These are phyloP conservation scores for Apistogramma diplotaenia DNA, from an alignment of 2,113 vertebrate species.

Conservation along the genomic window DNA sequence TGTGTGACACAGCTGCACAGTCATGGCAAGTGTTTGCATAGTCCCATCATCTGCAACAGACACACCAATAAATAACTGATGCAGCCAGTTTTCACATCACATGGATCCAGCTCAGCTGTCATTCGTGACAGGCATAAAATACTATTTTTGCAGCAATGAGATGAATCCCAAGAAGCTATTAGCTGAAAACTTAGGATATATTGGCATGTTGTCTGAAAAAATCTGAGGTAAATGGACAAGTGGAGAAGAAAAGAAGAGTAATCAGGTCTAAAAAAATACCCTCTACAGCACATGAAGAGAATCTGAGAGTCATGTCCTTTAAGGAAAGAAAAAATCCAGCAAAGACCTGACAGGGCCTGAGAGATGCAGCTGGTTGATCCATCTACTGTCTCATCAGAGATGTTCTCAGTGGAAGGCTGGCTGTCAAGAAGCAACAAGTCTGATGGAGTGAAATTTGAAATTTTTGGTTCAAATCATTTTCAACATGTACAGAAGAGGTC, in stretches of 20 bases:
- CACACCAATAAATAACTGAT: fast-evolving
- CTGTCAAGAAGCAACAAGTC: too few species aligned
- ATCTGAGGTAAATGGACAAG: background rate
- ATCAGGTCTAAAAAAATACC: too few species aligned
- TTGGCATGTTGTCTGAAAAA: background rate
- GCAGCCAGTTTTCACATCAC: background rate
- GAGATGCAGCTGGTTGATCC: too few species aligned
- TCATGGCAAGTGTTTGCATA: background rate
- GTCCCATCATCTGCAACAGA: background rate
- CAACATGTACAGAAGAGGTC: too few species aligned
- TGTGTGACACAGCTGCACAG: background rate
- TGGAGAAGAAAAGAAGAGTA: background rate
- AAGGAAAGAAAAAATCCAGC: too few species aligned
- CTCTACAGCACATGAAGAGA: too few species aligned
- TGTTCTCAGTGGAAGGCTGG: too few species aligned
- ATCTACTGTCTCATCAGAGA: too few species aligned
- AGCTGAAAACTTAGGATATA: background rate
- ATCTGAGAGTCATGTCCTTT: too few species aligned
- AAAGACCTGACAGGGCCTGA: too few species aligned
- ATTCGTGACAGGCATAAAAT: background rate
- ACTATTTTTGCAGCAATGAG: background rate
- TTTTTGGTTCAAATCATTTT: too few species aligned
- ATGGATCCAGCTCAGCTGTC: background rate
- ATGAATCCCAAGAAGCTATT: background rate
- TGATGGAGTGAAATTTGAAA: too few species aligned